Conservation (phyloP, 2,797 vertebrate genomes). For the Bufotes viridis region DNA sequence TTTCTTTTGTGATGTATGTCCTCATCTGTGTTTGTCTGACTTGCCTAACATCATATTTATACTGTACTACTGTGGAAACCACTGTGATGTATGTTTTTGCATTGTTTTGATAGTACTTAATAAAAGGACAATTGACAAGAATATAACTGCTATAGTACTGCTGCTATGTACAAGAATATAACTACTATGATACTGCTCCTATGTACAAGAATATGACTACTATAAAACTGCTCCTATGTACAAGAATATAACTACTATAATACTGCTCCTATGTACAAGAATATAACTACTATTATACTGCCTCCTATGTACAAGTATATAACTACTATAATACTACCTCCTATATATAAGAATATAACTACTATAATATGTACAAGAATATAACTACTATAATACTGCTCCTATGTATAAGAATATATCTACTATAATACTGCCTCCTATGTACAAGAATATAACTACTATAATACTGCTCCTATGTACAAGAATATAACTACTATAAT, state of each 20-base stretch:
- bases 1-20: no score
- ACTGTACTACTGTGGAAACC: no score
- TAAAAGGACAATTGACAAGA: no score
- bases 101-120: no score
- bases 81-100: no score
- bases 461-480: not conserved
- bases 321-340: not conserved
- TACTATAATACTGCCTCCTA: not conserved
- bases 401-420: not conserved
- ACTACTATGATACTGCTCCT: not conserved
- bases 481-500: not conserved
- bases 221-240: not conserved
- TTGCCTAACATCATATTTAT: no score
- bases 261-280: not conserved
- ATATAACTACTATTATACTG: not conserved
- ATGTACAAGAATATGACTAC: slow-evolving; percentile 6
- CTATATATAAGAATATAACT: not conserved
- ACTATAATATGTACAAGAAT: not conserved
- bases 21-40: no score
- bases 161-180: not conserved
- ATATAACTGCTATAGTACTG: slow-evolving; percentile 8
- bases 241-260: slow-evolving; percentile 10
- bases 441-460: slow-evolving; percentile 2
- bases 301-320: not conserved
- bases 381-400: not conserved